Percentiles rank a stretch among this genome's conserved stretches.
phyloP scores from a whole-genome alignment of 2,113 vertebrate species.

The Agapornis roseicollis region DNA sequence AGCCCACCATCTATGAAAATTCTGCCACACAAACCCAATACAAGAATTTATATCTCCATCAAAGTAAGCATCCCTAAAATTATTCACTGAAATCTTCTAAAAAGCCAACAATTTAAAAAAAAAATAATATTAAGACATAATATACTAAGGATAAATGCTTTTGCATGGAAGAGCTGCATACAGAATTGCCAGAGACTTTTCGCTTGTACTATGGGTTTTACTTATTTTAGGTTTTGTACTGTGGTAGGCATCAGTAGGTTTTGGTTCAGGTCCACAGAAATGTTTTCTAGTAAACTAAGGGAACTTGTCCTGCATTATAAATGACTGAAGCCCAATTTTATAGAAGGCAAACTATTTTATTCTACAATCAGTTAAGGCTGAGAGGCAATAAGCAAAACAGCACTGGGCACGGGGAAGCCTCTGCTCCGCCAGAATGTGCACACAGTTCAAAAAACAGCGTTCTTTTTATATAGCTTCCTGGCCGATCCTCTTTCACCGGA shows the following conservation, averaged over 20 bases:
- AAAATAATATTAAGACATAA: background rate
- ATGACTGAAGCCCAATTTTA: no score
- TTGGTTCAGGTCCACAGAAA: background rate
- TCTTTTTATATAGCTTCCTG: no score
- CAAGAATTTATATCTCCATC: background rate
- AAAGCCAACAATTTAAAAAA: background rate
- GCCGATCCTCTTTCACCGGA: no score
- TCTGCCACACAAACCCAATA: background rate
- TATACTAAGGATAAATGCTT: background rate
- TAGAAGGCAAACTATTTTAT: no score
- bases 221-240: background rate
- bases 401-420: no score
- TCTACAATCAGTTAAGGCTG: no score
- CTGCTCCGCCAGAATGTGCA: no score
- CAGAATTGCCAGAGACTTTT: background rate
- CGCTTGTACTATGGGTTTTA: background rate
- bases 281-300: background rate
- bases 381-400: no score
- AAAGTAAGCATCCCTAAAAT: background rate
- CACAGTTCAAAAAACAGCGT: no score
- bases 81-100: background rate
- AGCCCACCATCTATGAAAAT: background rate
- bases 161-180: background rate
- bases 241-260: background rate
- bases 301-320: background rate